Evolutionary conservation across 2,888 invertebrate species (phyloP).

Genomic region (Caenorhabditis macrosperma): DNA sequence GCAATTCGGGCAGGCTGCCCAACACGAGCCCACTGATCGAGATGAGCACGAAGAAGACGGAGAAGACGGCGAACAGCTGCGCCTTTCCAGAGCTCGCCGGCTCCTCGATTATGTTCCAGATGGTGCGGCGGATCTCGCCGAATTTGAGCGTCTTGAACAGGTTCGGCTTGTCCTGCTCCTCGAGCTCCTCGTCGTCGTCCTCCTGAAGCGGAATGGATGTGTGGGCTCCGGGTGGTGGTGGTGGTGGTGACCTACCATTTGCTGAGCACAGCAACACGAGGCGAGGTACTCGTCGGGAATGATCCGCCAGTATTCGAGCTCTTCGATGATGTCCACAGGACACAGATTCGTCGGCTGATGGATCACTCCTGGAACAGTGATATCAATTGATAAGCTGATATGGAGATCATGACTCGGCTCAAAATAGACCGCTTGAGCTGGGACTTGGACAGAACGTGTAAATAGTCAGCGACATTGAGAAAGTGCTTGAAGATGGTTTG

Average conservation of each 20-base stretch:
- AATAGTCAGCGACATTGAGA: too few species aligned
- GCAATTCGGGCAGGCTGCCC: conserved; percentile 75
- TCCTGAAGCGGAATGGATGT: conserved; percentile 10
- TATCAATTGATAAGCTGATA: too few species aligned
- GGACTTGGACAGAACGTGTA: too few species aligned
- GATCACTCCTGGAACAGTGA: conserved; percentile 66
- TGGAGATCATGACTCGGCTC: too few species aligned
- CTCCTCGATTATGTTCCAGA: conserved; percentile 76
- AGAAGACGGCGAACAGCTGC: conserved; percentile 72
- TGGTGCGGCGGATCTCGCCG: conserved; percentile 65
- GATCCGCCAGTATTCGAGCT: conserved; percentile 81
- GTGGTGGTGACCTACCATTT: conserved; percentile 26
- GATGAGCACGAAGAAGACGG: conserved; percentile 75
- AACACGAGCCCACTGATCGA: conserved; percentile 76
- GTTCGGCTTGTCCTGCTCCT: conserved; percentile 63
- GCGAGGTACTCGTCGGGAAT: conserved; percentile 65
- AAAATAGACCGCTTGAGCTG: too few species aligned
- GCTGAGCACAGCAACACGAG: conserved; percentile 71
- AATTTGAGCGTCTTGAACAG: conserved; percentile 72
- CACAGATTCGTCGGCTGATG: conserved; percentile 81
- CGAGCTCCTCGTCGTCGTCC: conserved; percentile 59
- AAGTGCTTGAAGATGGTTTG: too few species aligned
- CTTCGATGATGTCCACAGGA: conserved; percentile 81
- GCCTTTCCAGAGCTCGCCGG: conserved; percentile 73
- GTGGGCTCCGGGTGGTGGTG: not conserved